A percentile compares a stretch with the other conserved stretches of the same genome.
These are phyloP conservation scores for Papilio glaucus DNA, from an alignment of 1,140 invertebrate species.

Conservation along the genomic window DNA sequence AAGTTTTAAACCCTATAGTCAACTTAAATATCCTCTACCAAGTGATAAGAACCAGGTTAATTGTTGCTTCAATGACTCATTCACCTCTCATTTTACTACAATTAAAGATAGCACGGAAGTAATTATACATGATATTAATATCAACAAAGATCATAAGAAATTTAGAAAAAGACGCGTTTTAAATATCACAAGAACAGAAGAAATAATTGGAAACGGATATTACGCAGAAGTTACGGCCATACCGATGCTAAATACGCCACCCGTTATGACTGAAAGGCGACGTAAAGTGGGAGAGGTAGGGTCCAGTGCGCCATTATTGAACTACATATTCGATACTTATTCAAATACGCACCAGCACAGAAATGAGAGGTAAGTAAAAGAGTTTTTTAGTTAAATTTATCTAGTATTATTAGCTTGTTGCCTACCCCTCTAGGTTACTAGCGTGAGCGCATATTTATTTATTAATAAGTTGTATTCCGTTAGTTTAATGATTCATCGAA, in stretches of 20 bases:
- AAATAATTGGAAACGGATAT: conserved; percentile 45
- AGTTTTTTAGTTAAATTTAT: conserved; percentile 18
- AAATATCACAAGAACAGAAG: conserved; percentile 53
- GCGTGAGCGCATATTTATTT: no score
- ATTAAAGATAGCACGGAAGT: conserved; percentile 51
- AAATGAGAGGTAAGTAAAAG: conserved; percentile 69
- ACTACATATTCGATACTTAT: conserved; percentile 80
- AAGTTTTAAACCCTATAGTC: conserved; percentile 43
- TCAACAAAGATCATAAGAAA: conserved; percentile 48
- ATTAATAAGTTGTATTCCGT: no score
- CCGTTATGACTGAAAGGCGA: conserved; percentile 58
- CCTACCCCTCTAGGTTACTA: no score
- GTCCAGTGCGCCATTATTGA: conserved; percentile 74
- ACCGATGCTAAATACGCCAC: conserved; percentile 44
- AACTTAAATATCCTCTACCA: conserved; percentile 46
- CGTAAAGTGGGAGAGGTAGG: conserved; percentile 69
- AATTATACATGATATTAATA: conserved; percentile 47
- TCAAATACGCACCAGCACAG: conserved; percentile 76
- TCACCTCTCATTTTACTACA: conserved; percentile 41
- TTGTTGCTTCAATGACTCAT: conserved; percentile 51
- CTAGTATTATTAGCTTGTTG: no score
- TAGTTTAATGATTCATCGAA: no score
- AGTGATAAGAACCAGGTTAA: conserved; percentile 49
- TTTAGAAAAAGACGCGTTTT: conserved; percentile 65
- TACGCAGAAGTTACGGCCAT: conserved; percentile 48